Base-by-base conservation (phyloP, 2,797 vertebrate species). In the Odontamblyopus lacepedii region DNA sequence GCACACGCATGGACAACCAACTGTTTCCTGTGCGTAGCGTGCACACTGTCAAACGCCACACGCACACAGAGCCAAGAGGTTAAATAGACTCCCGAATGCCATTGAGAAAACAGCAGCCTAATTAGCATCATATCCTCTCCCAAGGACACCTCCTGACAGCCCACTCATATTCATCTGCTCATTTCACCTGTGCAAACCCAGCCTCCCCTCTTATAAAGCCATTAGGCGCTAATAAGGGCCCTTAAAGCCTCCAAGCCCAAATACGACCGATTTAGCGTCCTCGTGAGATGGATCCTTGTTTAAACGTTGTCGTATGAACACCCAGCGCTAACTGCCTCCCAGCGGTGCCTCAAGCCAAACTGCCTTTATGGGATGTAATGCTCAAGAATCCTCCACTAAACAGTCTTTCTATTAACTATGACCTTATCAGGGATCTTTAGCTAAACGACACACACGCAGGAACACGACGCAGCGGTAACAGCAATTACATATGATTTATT, bases 101-200 rank as follows among this genome's bases (percentile, higher is more conserved):
- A 77, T 72, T 85, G 83, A 84, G 74, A 83, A 86, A 88, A 87
- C 78, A 82, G 71, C 63, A 79, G 72, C 71, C 78, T 85, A 87
- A 88, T 90, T 87, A 83, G 74, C 81, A 86, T 85, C 76, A 78
- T 70, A 85, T 85, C 78, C 79, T 88, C 80, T 77, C 78, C 79
- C 83, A 88, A 91, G 86, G 87, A 79, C 78, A 73, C 67, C 64
- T 86, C 61, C 72, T 76, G 78, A 78, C 78, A 71, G 70, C 75
- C 70, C 61, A 69, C 72, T 74, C 83, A 76, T 73, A 76, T 71
- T 83, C 80, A 83, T 81, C 75, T 78, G 48, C 85, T 83, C 77
- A 79, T 81, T 80, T 80, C 63, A 86, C 83, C 82, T 83, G 74
- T 62, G 69, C 71, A 78, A 79, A 83, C 77, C 76, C 75, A 73